Conservation (phyloP, 2,113 vertebrate genomes). For the Sminthopsis crassicaudata region DNA sequence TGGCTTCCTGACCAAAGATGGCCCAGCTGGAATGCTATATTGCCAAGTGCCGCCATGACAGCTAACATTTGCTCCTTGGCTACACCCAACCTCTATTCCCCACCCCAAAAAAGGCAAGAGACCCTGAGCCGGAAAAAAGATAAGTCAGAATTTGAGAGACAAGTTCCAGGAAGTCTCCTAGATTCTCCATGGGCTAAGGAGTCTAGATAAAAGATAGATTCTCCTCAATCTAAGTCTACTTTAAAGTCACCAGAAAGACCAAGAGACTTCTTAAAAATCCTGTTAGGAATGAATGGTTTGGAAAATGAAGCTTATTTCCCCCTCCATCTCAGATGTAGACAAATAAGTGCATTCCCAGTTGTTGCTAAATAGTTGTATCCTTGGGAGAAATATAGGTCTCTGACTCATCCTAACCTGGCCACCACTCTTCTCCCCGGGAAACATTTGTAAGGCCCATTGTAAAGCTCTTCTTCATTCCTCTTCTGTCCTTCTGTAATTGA, state of each 20-base stretch:
- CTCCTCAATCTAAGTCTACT: background rate
- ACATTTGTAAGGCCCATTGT: background rate
- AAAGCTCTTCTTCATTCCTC: background rate
- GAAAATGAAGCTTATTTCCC: background rate
- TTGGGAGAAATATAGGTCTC: background rate
- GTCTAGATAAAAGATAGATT: background rate
- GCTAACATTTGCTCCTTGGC: constrained; percentile 22
- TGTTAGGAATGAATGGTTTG: rapidly evolving
- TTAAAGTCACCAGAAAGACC: background rate
- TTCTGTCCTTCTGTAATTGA: background rate
- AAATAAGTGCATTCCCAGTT: background rate
- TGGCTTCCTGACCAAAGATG: constrained; percentile 60
- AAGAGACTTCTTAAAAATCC: background rate
- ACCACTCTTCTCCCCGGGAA: background rate
- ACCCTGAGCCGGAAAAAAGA: background rate
- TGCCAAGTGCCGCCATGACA: constrained; percentile 45
- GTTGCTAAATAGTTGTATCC: background rate
- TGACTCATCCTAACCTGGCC: background rate
- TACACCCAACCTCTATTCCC: background rate
- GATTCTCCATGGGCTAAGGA: background rate
- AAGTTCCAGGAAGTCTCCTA: background rate
- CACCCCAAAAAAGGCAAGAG: background rate
- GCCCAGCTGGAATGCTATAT: constrained; percentile 39
- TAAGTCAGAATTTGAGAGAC: background rate
- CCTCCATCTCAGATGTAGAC: background rate